Evolutionary conservation across 1,140 invertebrate species (phyloP).

Genomic region (Coelopa frigida): DNA sequence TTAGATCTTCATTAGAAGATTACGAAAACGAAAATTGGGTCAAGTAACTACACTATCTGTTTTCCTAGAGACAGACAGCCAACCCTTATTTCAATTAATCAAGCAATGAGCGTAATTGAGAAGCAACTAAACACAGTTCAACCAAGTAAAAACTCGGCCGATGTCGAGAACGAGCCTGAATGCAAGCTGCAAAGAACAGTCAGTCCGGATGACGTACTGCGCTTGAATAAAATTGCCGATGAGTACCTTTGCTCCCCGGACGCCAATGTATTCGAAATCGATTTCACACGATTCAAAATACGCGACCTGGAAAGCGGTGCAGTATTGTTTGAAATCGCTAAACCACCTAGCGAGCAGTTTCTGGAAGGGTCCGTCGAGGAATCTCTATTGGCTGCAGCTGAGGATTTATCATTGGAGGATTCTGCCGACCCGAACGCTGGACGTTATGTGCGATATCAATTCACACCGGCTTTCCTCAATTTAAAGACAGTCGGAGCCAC

Average conservation of each 20-base stretch:
- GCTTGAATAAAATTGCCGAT: constrained; percentile 55
- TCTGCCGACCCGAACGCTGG: constrained; percentile 81
- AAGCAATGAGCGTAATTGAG: constrained; percentile 14
- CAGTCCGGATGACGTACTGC: constrained; percentile 57
- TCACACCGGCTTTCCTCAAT: constrained; percentile 93
- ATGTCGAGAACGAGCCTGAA: background rate
- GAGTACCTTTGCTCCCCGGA: constrained; percentile 87
- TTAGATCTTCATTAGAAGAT: too few relatives aligned
- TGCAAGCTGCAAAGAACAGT: constrained; percentile 30
- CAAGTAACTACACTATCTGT: too few relatives aligned
- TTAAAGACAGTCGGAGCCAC: constrained; percentile 93
- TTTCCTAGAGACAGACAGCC: too few relatives aligned
- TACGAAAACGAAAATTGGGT: too few relatives aligned
- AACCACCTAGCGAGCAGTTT: constrained; percentile 62
- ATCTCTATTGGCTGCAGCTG: constrained; percentile 47
- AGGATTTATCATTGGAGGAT: constrained; percentile 47
- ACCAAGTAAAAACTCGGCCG: background rate
- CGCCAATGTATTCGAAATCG: constrained; percentile 95
- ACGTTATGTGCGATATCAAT: constrained; percentile 94
- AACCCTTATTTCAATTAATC: too few relatives aligned
- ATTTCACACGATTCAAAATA: constrained; percentile 97
- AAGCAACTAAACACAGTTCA: constrained; percentile 11
- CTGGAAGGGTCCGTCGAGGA: constrained; percentile 56
- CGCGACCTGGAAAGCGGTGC: constrained; percentile 88
- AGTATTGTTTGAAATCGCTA: constrained; percentile 94